A percentile compares a stretch with the other conserved stretches of the same genome.
Conservation (phyloP, 2,113 vertebrate species). For the Blennius ocellaris region DNA sequence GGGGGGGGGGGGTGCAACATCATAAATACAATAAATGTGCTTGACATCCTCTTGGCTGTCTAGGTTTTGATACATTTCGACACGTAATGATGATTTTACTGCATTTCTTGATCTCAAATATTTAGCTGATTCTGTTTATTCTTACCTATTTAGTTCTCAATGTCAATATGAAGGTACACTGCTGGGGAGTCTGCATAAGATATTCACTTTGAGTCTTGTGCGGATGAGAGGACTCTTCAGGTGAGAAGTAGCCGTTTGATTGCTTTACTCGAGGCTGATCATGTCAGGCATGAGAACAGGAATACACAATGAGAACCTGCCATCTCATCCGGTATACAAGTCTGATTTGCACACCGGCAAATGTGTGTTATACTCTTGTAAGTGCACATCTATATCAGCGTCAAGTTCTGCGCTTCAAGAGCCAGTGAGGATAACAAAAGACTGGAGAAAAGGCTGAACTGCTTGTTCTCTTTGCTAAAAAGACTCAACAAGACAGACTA, state of each 20-base stretch:
- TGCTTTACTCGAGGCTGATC: conserved; percentile 13
- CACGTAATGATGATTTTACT: conserved; percentile 4
- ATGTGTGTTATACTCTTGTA: conserved; percentile 17
- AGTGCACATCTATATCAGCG: conserved; percentile 1
- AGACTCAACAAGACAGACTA: background rate
- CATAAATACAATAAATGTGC: conserved; percentile 1
- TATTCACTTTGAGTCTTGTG: background rate
- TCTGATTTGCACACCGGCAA: background rate
- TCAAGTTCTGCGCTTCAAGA: background rate
- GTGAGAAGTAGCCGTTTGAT: background rate
- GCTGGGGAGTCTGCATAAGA: conserved; percentile 10
- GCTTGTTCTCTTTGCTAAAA: background rate
- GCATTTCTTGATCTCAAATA: background rate
- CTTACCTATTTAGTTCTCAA: background rate
- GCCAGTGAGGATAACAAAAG: background rate
- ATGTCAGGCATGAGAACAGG: conserved; percentile 9
- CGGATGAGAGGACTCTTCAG: background rate
- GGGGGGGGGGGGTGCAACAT: background rate
- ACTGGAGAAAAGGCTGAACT: background rate
- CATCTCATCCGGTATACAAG: background rate
- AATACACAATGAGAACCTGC: conserved; percentile 25
- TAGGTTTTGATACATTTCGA: background rate
- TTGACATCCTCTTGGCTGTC: background rate
- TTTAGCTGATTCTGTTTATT: background rate
- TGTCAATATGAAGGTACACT: conserved; percentile 14